Percentiles rank a stretch among this genome's conserved stretches.
phyloP scores from a whole-genome alignment of 2,113 vertebrate species.

The Zosterops hypoxanthus region DNA sequence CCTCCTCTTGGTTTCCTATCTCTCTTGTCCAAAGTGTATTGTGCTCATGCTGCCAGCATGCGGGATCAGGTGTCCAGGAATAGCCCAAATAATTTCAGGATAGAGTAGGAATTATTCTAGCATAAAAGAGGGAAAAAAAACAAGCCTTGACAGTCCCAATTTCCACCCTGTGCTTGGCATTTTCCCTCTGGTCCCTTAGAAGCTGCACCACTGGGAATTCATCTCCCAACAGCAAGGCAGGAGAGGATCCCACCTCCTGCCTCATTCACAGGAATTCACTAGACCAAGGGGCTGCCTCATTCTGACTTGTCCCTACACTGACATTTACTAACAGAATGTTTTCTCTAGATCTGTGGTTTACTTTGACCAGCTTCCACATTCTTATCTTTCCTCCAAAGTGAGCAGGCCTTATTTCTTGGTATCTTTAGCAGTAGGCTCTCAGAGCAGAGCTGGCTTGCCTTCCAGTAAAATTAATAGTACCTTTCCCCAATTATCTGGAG shows the following conservation, averaged over 20 bases:
- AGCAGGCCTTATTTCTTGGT: background rate
- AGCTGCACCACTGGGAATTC: background rate
- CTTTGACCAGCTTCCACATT: slow-evolving; percentile 11
- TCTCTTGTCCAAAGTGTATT: background rate
- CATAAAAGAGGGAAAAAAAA: too few species aligned
- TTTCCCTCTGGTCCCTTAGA: background rate
- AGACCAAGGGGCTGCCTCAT: background rate
- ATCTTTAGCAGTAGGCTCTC: slow-evolving; percentile 35
- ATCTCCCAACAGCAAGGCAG: background rate
- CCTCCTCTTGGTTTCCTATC: background rate
- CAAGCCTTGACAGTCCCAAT: background rate
- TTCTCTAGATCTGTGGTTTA: background rate
- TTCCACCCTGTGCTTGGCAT: background rate
- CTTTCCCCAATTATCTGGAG: slow-evolving; percentile 51
- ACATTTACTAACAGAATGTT: background rate
- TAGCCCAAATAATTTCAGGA: background rate
- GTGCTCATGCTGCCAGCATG: background rate
- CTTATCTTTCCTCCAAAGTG: slow-evolving; percentile 5
- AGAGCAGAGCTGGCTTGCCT: background rate
- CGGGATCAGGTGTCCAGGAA: background rate
- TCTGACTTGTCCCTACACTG: background rate
- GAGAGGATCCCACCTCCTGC: background rate
- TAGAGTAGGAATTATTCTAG: background rate
- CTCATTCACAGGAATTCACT: background rate
- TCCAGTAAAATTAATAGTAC: slow-evolving; percentile 55